Base-by-base conservation (phyloP, 2,113 vertebrate species). In the Chaetodon auriga region DNA sequence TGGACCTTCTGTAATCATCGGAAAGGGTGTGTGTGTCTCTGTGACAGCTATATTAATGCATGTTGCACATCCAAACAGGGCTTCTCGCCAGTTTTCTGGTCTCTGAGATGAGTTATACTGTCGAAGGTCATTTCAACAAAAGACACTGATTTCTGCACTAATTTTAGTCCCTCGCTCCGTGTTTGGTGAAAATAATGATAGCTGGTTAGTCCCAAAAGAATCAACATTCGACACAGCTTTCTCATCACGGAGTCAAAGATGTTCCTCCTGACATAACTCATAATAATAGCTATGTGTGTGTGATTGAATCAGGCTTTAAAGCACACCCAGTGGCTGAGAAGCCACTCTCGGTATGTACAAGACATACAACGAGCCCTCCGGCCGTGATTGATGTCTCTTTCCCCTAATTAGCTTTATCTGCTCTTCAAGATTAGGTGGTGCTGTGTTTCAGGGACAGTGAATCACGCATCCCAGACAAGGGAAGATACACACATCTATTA, bases 361-460 rank as follows among this genome's bases (percentile, higher is more conserved):
- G 86, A 74, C 75, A 90, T 54, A 30, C 30, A 68, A 87, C 72
- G 36, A 89, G 75, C 68, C 84, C 7, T 43, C 49, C 36, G 75
- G 64, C 87, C 74, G 88, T 96, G 95, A 97, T 91, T 94, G 94
- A 97, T 96, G 93, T 90, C 93, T 94, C 91, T 90, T 92, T 96
- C 95, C 95, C 90, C 82, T 80, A 92, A 90, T 86, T 85, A 92
- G 91, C 87, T 95, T 96, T 95, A 96, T 96, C 95, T 96, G 92
- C 91, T 92, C 85, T 66, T 83, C 78, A 81, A 95, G 96, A 95
- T 93, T 90, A 92, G 83, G 79, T 82, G 87, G 85, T 79, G 76
- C 85, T 87, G 78, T 84, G 85, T 83, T 92, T 95, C 95, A 96
- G 87, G 80, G 86, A 90, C 88, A 85, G 84, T 81, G 81, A 96